Evolutionary conservation across 2,113 vertebrate genomes (phyloP).

Genomic region (Numida meleagris): DNA sequence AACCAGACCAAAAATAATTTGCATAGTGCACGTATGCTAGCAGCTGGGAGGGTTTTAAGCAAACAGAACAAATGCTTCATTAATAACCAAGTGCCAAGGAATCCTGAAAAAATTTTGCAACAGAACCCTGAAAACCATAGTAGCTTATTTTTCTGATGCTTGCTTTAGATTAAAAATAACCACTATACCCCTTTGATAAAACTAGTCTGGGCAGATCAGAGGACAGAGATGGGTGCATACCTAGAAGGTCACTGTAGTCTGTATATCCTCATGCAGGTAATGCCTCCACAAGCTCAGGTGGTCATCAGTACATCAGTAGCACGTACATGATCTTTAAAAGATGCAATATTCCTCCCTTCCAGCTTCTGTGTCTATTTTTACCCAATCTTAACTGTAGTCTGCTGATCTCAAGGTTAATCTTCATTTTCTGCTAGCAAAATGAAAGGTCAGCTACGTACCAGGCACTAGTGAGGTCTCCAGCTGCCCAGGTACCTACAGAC

Average conservation of each 20-base stretch:
- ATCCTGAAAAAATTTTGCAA: constrained; percentile 31
- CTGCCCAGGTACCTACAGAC: background rate
- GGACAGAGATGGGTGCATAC: background rate
- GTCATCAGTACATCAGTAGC: background rate
- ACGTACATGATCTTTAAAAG: background rate
- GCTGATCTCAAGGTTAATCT: background rate
- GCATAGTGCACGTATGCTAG: constrained; percentile 16
- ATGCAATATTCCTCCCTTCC: background rate
- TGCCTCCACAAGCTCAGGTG: background rate
- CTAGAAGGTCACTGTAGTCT: background rate
- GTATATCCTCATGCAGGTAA: background rate
- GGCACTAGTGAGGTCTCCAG: background rate
- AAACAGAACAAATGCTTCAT: constrained; percentile 50
- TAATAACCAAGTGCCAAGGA: constrained; percentile 59
- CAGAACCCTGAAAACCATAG: background rate
- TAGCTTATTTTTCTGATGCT: background rate
- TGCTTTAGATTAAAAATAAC: background rate
- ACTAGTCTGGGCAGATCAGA: background rate
- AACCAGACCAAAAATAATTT: constrained; percentile 54
- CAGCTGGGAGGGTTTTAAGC: constrained; percentile 40
- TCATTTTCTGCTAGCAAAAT: background rate
- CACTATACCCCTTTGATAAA: background rate
- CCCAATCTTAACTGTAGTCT: background rate
- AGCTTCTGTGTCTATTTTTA: background rate
- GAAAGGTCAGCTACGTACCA: background rate